Base-by-base conservation (phyloP, 2,113 vertebrate species). In the Poeciliopsis prolifica region DNA sequence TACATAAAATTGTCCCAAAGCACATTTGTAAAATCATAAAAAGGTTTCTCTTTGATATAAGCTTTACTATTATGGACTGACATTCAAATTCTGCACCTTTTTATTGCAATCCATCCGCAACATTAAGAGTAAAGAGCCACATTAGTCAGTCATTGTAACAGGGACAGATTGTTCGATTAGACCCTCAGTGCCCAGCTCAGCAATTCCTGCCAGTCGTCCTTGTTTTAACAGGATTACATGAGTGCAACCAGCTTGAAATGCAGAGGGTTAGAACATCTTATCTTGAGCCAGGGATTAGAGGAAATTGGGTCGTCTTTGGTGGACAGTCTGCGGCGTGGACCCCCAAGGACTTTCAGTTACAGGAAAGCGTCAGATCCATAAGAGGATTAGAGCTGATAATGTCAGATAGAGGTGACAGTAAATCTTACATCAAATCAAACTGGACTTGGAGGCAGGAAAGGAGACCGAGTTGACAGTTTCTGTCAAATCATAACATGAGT, bases 211-310 rank as follows among this genome's bases (percentile, higher is more conserved):
- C n/a, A 19, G 58, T 24, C 72, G 89, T 86, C 90, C 92, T 92
- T 86, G 48, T n/a, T 87, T 66, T 94, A 92, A 95, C 86, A 11
- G 83, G 94, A 94, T 95, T 94, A 80, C 61, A 14, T 12, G 30
- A 72, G 68, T n/a, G 78, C 61, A n/a, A 62, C 17, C 26, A 42
- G 66, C 78, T 77, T 64, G 0, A 83, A 78, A 72, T 54, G 54
- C 31, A 69, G 44, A 73, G 1, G 69, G 58, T 48, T 73, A 22
- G 5, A 12, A 11, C 68, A 88, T 79, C 92, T 93, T 92, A 94
- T 91, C 79, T 83, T 83, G 84, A 94, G 78, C 84, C 61, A 26
- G 79, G 91, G 93, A 95, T 95, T 93, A 94, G 54, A 72, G 75
- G 67, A 83, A 93, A 92, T 86, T 88, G 90, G 93, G 94, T 94